phyloP scores from a whole-genome alignment of 64 coral and sea anemone genomes.

The Trachythela sp. region DNA sequence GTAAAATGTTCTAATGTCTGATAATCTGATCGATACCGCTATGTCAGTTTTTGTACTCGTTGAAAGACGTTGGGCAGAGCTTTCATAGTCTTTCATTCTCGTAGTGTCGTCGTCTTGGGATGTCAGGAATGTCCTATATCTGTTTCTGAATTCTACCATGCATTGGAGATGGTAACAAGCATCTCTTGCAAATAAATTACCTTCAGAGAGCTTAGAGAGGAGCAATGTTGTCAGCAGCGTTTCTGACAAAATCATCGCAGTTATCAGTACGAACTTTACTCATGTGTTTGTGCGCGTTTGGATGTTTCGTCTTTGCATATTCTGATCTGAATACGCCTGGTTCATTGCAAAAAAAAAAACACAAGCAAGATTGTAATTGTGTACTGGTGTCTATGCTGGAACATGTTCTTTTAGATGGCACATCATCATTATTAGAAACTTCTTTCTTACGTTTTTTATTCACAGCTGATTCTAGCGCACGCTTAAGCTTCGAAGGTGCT shows the following conservation, averaged over 20 bases:
- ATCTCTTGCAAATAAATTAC: constrained; percentile 20
- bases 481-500: constrained; percentile 7
- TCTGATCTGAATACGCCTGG: neutral
- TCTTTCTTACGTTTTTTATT: constrained; percentile 13
- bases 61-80: neutral
- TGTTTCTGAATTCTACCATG: neutral
- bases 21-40: constrained; percentile 12
- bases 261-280: constrained; percentile 26
- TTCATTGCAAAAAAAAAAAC: constrained; percentile 27
- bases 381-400: neutral
- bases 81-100: neutral
- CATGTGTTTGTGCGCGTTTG: constrained; percentile 7
- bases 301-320: constrained; percentile 29
- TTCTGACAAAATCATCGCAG: constrained; percentile 18
- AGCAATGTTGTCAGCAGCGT: constrained; percentile 26
- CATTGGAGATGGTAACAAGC: constrained; percentile 10
- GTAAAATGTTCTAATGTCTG: constrained; percentile 1
- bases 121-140: neutral
- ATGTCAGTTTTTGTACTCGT: neutral
- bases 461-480: constrained; percentile 1
- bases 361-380: constrained; percentile 1
- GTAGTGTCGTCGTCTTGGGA: neutral
- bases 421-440: neutral
- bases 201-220: constrained; percentile 10
- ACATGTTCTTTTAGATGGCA: neutral